Conservation (phyloP, 2,113 vertebrate species). For the Solenodon paradoxus region DNA sequence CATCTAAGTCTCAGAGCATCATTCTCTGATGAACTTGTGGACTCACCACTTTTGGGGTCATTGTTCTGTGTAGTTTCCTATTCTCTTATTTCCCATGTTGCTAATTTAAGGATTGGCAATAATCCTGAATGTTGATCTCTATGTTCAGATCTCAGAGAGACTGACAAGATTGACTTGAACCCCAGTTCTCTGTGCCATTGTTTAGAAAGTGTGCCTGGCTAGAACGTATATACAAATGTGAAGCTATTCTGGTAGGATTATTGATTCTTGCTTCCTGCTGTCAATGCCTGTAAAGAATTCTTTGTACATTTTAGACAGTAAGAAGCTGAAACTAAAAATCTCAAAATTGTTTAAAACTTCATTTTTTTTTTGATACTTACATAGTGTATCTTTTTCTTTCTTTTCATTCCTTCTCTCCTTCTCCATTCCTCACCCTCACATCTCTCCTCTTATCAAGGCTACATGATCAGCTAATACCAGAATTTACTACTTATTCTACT, state of each 20-base stretch:
- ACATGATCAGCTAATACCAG: background rate
- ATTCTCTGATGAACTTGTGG: background rate
- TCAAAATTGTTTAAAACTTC: background rate
- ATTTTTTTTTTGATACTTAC: background rate
- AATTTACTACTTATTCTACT: background rate
- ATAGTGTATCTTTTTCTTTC: background rate
- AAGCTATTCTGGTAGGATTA: background rate
- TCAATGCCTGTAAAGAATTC: background rate
- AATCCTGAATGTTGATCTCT: background rate
- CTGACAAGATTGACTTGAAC: background rate
- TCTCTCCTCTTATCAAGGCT: background rate
- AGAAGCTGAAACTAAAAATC: background rate
- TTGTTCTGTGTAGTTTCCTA: background rate
- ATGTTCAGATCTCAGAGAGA: background rate
- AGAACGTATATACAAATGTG: background rate
- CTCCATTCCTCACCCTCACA: background rate
- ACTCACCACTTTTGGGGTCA: background rate
- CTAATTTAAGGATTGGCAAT: background rate
- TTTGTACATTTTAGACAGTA: background rate
- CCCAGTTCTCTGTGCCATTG: background rate
- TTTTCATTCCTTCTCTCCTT: background rate
- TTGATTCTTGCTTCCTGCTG: background rate
- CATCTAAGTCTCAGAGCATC: background rate
- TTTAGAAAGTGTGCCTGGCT: background rate
- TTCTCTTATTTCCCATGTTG: background rate